Conservation (phyloP, 1,140 invertebrate species). For the Pantala flavescens region DNA sequence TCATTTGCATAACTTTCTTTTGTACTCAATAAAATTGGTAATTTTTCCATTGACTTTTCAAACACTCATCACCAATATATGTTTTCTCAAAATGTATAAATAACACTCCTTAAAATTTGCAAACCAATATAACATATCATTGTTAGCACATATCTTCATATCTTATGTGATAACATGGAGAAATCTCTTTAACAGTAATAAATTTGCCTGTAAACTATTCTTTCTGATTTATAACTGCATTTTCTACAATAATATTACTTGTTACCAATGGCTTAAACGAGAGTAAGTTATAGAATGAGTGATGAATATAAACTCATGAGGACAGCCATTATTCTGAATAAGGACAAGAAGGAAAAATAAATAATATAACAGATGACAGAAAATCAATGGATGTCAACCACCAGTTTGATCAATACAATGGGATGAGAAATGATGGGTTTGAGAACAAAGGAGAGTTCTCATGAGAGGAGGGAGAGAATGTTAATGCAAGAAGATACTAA, state of each 20-base stretch:
- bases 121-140: neutral
- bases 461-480: too few relatives aligned
- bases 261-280: too few relatives aligned
- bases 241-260: too few relatives aligned
- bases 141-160: neutral
- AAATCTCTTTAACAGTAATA: neutral
- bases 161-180: neutral
- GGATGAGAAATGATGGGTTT: neutral
- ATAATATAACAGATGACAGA: neutral
- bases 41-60: neutral
- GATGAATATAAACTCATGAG: neutral
- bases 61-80: neutral
- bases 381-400: constrained; percentile 7
- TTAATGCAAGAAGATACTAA: too few relatives aligned
- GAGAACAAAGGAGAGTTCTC: too few relatives aligned
- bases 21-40: neutral
- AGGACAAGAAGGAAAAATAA: neutral
- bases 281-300: too few relatives aligned
- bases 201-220: too few relatives aligned
- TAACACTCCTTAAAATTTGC: neutral
- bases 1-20: neutral
- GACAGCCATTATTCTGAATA: neutral
- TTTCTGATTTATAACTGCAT: too few relatives aligned
- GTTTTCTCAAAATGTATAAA: neutral
- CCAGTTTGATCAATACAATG: constrained; percentile 1